Evolutionary conservation across 2,888 invertebrate genomes (phyloP).

Genomic region (Polymixis lichenea): DNA sequence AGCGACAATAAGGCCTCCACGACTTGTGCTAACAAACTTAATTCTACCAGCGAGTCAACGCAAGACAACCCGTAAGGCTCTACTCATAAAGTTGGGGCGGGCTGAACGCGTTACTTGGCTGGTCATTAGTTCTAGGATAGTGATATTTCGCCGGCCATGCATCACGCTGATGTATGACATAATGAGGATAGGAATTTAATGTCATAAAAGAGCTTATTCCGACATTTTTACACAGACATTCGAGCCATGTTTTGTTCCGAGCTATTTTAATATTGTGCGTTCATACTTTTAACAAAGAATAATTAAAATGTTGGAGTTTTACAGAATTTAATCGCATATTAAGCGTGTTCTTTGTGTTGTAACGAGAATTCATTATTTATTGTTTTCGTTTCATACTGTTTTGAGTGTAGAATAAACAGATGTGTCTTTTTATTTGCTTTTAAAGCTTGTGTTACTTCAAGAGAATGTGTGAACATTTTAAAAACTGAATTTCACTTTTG

Average conservation of each 20-base stretch:
- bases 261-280: constrained; percentile 38
- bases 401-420: neutral
- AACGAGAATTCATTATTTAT: constrained; percentile 23
- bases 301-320: constrained; percentile 41
- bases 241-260: constrained; percentile 42
- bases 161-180: constrained; percentile 77
- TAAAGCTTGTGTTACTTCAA: constrained; percentile 2
- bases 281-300: constrained; percentile 36
- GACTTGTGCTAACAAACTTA: constrained; percentile 14
- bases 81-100: constrained; percentile 15
- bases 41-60: neutral
- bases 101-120: constrained; percentile 43
- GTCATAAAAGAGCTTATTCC: constrained; percentile 66
- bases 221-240: constrained; percentile 50
- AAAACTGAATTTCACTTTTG: constrained; percentile 33
- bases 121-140: constrained; percentile 72
- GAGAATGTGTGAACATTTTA: constrained; percentile 31
- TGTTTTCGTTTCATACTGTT: constrained; percentile 18
- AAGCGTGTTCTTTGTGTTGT: constrained; percentile 35
- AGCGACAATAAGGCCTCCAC: constrained; percentile 67
- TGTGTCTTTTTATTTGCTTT: constrained; percentile 10
- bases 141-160: constrained; percentile 71
- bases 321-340: constrained; percentile 43
- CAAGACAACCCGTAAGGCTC: constrained; percentile 38
- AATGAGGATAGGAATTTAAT: constrained; percentile 74